Base-by-base conservation (phyloP, 2,797 vertebrate species). In the Pygocentrus nattereri region DNA sequence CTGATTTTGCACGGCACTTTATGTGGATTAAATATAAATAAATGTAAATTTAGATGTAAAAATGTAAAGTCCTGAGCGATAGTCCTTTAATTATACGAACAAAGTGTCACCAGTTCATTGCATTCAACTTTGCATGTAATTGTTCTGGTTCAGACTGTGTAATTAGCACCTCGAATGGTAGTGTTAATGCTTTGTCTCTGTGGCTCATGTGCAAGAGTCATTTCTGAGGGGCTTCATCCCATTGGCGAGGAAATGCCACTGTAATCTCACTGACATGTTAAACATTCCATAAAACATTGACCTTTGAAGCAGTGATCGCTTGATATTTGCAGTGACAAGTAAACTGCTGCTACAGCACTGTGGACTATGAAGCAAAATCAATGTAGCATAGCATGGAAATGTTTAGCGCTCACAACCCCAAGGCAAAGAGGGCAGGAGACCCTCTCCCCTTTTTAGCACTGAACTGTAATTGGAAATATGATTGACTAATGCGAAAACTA, bases 241-340 rank as follows among this genome's bases (percentile, higher is more conserved):
- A 59, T 65, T 30, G n/a, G 62, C 68, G 59, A 44, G 76, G 78
- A 88, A 88, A 90, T 54, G 85, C 83, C 74, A 86, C 83, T 54
- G 77, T 83, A 86, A 88, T 90, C 85, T 78, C 70, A 72, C 56
- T 58, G 25, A 88, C 88, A 88, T 89, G 89, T 89, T 91, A 91
- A 91, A 91, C 89, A 91, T 89, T 86, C 84, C 70, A 88, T 92
- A 88, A 92, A 90, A 79, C 10, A 58, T 85, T 88, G 89, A 91
- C 91, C 89, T 93, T 94, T 88, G 84, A 80, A 7, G 85, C 79
- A 30, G 84, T 81, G 86, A 89, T 89, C 85, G 88, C 85, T 86
- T 94, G 91, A 92, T 90, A 91, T 93, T 93, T 93, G 85, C 88
- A 82, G 83, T 85, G 88, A 89, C 85, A 84, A 89, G 89, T 88